Evolutionary conservation across 2,113 vertebrate species (phyloP).

Genomic region (Misgurnus anguillicaudatus): DNA sequence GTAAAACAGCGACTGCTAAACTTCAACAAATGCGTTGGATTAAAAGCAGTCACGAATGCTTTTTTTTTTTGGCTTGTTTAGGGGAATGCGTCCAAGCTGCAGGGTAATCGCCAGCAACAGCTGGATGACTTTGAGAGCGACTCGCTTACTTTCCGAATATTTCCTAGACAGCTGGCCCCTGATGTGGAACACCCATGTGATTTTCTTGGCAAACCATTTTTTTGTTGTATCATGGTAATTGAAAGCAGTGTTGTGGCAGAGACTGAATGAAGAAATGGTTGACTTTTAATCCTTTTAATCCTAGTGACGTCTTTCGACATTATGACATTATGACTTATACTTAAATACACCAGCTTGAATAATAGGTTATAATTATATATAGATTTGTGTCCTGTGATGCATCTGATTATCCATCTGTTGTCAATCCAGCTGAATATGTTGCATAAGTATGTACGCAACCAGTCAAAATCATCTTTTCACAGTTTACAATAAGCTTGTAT

Average conservation of each 20-base stretch:
- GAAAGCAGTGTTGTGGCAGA: background rate
- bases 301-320: background rate
- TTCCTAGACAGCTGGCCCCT: slow-evolving; percentile 33
- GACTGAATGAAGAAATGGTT: background rate
- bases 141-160: background rate
- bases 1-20: background rate
- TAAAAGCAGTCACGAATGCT: background rate
- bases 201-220: background rate
- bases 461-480: no score
- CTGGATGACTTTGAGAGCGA: slow-evolving; percentile 20
- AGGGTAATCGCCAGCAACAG: slow-evolving; percentile 35
- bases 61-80: background rate
- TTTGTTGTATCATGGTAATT: background rate
- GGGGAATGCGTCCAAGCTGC: background rate
- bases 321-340: no score
- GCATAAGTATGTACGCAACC: no score
- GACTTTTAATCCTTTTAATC: background rate
- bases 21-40: background rate
- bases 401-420: no score
- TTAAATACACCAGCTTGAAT: no score
- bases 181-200: slow-evolving; percentile 34
- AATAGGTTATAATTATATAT: no score
- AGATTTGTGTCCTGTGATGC: no score
- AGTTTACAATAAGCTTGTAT: no score
- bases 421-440: no score